phyloP scores from a whole-genome alignment of 2,797 vertebrate genomes.

The Sarcophilus harrisii region DNA sequence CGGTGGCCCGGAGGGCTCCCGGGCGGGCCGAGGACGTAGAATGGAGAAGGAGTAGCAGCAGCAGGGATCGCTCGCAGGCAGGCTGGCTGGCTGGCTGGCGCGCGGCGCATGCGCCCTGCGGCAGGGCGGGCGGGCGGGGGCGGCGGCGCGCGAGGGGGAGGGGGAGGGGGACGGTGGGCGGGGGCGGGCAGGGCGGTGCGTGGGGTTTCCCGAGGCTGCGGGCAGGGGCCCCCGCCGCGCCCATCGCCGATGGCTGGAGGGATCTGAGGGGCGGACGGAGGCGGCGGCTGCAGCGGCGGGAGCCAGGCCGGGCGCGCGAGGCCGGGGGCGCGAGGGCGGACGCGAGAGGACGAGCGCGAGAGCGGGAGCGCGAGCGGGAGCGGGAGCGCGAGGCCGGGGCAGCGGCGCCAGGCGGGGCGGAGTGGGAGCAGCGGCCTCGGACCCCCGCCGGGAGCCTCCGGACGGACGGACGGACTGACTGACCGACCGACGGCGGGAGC shows the following conservation, averaged over 20 bases:
- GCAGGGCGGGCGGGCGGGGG: constrained; percentile 44
- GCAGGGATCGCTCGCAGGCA: background rate
- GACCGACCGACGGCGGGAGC: constrained; percentile 64
- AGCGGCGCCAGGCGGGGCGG: constrained; percentile 81
- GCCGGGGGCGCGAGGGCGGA: constrained; percentile 75
- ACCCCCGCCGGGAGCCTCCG: constrained; percentile 1
- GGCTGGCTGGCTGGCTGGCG: constrained; percentile 5
- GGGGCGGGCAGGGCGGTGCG: constrained; percentile 74
- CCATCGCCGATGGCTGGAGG: constrained; percentile 77
- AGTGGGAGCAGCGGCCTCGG: constrained; percentile 62
- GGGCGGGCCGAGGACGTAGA: background rate
- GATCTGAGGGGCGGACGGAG: constrained; percentile 75
- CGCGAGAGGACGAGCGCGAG: constrained; percentile 67
- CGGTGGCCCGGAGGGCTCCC: background rate
- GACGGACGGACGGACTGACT: constrained; percentile 35
- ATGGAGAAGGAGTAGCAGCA: background rate
- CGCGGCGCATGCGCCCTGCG: constrained; percentile 65
- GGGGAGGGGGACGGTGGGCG: constrained; percentile 24
- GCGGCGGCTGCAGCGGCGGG: constrained; percentile 79
- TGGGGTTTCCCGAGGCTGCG: constrained; percentile 82
- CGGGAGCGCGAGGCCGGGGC: constrained; percentile 78
- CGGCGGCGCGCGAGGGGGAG: constrained; percentile 65
- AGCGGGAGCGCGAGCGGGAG: constrained; percentile 71
- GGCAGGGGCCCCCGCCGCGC: constrained; percentile 80
- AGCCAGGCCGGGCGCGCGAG: constrained; percentile 72